These are phyloP conservation scores for Neocrepidodera transversa DNA, from an alignment of 2,888 invertebrate genomes.

Conservation along the genomic window DNA sequence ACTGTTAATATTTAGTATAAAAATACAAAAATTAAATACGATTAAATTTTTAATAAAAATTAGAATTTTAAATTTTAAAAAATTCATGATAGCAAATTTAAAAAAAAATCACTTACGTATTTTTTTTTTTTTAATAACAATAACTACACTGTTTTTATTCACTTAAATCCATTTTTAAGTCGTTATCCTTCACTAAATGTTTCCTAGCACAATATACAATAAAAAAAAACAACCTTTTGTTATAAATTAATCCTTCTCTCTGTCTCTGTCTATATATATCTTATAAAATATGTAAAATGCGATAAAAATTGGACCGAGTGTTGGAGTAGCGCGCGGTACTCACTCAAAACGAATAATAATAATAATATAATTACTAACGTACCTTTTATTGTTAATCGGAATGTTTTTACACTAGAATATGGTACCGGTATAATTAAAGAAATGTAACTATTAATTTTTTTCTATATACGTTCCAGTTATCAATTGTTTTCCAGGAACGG, in stretches of 20 bases:
- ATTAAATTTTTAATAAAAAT: too few species aligned
- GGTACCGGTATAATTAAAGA: not conserved
- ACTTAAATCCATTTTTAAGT: not conserved
- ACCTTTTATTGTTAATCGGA: not conserved
- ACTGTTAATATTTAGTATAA: too few species aligned
- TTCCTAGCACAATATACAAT: not conserved
- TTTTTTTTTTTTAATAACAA: too few species aligned
- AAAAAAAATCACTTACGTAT: too few species aligned
- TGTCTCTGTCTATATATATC: not conserved
- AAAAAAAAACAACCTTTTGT: not conserved
- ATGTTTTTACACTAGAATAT: not conserved
- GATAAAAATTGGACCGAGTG: not conserved
- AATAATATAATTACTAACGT: too few species aligned
- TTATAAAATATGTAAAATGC: not conserved
- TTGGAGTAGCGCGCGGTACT: not conserved
- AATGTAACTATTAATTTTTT: not conserved
- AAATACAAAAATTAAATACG: too few species aligned
- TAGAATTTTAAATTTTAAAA: too few species aligned
- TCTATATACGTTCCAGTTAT: not conserved
- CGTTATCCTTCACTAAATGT: not conserved
- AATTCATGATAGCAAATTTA: too few species aligned
- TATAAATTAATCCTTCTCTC: not conserved
- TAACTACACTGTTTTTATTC: too few species aligned
- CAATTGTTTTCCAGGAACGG: not conserved
- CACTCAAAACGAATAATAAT: not conserved